These are phyloP conservation scores for Zaprionus vittiger DNA, from an alignment of 1,140 invertebrate species.

Conservation along the genomic window DNA sequence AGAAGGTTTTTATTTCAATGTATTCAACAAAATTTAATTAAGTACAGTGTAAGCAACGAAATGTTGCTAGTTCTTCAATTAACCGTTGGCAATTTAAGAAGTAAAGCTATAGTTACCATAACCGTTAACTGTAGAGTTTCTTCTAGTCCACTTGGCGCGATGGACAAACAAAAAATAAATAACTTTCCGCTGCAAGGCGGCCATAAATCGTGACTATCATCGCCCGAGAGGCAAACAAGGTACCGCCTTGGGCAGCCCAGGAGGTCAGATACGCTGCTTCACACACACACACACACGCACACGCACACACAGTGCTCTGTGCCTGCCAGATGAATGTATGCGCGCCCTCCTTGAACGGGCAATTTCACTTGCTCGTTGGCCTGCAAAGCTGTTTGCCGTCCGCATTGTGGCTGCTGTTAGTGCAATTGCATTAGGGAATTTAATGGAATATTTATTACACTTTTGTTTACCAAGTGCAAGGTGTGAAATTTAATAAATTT, in stretches of 20 bases:
- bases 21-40: neutral
- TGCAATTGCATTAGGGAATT: constrained; percentile 71
- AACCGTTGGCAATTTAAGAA: neutral
- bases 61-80: neutral
- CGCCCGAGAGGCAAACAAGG: constrained; percentile 26
- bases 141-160: neutral
- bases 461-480: constrained; percentile 42
- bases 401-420: constrained; percentile 61
- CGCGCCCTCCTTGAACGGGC: constrained; percentile 24
- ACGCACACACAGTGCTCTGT: neutral
- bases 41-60: no score
- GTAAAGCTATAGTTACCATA: neutral
- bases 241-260: constrained; percentile 21
- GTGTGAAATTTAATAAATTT: constrained; percentile 54
- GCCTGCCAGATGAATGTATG: constrained; percentile 7
- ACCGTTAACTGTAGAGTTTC: neutral
- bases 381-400: constrained; percentile 59
- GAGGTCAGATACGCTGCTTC: constrained; percentile 26
- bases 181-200: constrained; percentile 22
- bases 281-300: constrained; percentile 8
- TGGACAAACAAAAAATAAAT: constrained; percentile 29
- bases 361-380: constrained; percentile 50
- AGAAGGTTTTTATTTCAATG: neutral
- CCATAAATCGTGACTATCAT: constrained; percentile 49
- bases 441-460: constrained; percentile 56